Evolutionary conservation across 2,797 vertebrate genomes (phyloP).

Genomic region (Petrocephalus schoutedeni): DNA sequence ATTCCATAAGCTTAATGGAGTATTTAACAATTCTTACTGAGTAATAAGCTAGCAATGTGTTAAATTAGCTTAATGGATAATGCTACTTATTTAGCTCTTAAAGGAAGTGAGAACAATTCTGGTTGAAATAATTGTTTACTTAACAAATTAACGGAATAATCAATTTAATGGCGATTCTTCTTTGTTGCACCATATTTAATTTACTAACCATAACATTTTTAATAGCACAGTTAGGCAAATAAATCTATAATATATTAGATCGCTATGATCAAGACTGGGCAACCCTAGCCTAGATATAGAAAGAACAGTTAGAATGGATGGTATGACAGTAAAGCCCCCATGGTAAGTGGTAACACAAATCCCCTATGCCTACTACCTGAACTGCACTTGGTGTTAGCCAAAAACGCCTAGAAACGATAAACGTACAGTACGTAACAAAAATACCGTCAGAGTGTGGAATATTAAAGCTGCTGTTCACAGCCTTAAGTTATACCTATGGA

Average conservation of each 20-base stretch:
- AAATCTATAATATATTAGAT: not conserved
- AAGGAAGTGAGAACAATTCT: not conserved
- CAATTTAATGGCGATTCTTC: not conserved
- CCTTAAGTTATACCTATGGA: not conserved
- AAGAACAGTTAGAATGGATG: not conserved
- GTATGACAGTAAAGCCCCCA: not conserved
- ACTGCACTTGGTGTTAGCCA: not conserved
- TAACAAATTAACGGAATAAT: not conserved
- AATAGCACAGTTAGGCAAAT: no score
- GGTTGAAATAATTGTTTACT: not conserved
- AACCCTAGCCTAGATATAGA: not conserved
- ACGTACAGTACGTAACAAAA: no score
- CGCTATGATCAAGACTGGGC: not conserved
- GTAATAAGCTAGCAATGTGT: not conserved
- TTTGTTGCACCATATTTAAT: not conserved
- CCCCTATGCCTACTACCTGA: not conserved
- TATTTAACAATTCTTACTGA: not conserved
- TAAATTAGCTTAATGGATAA: not conserved
- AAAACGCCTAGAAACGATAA: not conserved
- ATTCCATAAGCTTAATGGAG: not conserved
- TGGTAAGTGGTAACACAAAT: not conserved
- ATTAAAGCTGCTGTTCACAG: not conserved
- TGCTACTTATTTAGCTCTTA: not conserved
- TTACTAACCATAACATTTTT: no score
- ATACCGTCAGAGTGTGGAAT: not conserved